Base-by-base conservation (phyloP, 2,888 invertebrate species). In the Eulithis prunata region DNA sequence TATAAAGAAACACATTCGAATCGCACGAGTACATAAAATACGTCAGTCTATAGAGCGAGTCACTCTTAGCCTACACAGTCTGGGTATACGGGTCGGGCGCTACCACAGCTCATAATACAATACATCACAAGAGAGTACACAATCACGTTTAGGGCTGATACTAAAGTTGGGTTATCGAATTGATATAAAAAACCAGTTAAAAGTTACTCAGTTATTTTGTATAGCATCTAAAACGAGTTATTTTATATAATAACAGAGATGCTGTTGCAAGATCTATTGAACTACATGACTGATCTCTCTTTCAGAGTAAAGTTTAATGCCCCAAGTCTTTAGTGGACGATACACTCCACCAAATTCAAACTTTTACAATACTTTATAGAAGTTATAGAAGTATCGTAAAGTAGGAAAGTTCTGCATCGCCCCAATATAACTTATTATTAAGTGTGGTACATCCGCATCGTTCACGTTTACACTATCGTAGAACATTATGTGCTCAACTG, bases 61-160 rank as follows among this genome's bases (percentile, higher is more conserved):
- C 86, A 84, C 87, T 87, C 88, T 86, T 90, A 90, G 85, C 87
- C 89, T 90, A 88, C 83, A 82, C 90, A 89, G 89, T 88, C 89
- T 84, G 85, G 84, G 80, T 80, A 76, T 78, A 79, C 79, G 80
- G 78, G 75, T 77, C 79, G 78, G 80, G 79, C 78, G 78, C 78
- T 61, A 67, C 68, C 70, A 70, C 70, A 75, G 59, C 70, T 71
- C 64, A 66, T 52, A 59, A 68, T 60, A 43, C 56, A 59, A 69
- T 65, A 66, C 64, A 66, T 32, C 46, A 61, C 41, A 51, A 60
- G 14, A 60, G 56, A 57, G 52, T 8, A 52, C 5, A 53, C 21
- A 59, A 13, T 13, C 47, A 41, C 47, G 14, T 36, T 10, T 21
- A 21, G 1, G 11, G 49, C 10, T 21, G 14, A 14, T 13, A 7